These are phyloP conservation scores for Sterrhoptilus dennistouni DNA, from an alignment of 2,113 vertebrate genomes.

Conservation along the genomic window DNA sequence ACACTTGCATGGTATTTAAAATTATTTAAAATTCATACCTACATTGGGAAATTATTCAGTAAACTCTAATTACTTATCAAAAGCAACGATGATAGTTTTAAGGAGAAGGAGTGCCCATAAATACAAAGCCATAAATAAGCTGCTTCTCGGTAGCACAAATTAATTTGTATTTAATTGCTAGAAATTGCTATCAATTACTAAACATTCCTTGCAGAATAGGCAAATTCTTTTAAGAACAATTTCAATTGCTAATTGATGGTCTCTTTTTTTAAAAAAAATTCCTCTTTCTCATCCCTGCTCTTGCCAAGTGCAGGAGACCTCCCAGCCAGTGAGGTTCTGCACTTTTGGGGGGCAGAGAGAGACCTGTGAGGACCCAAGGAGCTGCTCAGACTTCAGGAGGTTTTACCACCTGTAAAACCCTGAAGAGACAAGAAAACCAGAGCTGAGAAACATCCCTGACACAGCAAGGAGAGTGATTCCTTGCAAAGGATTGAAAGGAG, in stretches of 20 bases:
- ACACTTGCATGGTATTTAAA: slow-evolving; percentile 31
- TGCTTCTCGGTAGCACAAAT: slow-evolving; percentile 72
- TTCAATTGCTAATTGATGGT: slow-evolving; percentile 52
- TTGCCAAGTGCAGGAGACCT: not conserved
- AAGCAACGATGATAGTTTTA: slow-evolving; percentile 72
- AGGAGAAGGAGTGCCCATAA: slow-evolving; percentile 72
- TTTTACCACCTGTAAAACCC: not conserved
- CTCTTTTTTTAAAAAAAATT: no score
- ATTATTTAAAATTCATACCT: slow-evolving; percentile 78
- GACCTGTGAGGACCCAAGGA: not conserved
- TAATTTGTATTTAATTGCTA: slow-evolving; percentile 82
- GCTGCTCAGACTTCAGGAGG: not conserved
- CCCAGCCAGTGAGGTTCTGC: not conserved
- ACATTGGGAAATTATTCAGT: slow-evolving; percentile 74
- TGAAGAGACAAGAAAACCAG: not conserved
- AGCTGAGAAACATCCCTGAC: not conserved
- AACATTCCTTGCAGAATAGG: slow-evolving; percentile 69
- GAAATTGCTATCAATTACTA: slow-evolving; percentile 77
- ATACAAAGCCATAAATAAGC: slow-evolving; percentile 79
- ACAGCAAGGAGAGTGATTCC: accelerated
- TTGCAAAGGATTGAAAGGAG: not conserved
- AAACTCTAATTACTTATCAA: slow-evolving; percentile 80
- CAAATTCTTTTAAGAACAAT: slow-evolving; percentile 61
- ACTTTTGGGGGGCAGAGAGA: not conserved
- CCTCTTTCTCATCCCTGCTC: not conserved